Percentiles rank a stretch among this genome's conserved stretches.
Conservation (phyloP, 2,888 invertebrate genomes). For the Aleiodes alternator region DNA sequence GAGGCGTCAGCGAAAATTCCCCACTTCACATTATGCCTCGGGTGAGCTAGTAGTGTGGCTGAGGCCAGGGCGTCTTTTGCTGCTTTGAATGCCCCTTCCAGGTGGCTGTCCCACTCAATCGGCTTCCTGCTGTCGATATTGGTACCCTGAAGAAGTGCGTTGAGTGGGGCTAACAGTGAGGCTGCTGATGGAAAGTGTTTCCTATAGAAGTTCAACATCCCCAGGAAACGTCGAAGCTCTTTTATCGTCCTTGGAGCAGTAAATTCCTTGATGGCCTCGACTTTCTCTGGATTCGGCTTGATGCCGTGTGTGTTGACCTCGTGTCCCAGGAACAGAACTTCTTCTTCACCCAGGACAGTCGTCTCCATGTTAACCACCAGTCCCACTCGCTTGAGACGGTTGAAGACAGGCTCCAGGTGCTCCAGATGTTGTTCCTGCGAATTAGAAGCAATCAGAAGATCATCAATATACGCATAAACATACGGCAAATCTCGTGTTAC, state of each 20-base stretch:
- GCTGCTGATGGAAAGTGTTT: background rate
- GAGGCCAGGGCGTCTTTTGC: background rate
- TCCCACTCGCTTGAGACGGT: too few relatives aligned
- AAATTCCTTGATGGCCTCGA: background rate
- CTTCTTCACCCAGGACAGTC: background rate
- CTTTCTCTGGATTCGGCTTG: background rate
- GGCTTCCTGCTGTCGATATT: background rate
- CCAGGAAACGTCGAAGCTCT: background rate
- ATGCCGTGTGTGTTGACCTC: background rate
- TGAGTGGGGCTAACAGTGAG: background rate
- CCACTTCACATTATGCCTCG: constrained; percentile 11
- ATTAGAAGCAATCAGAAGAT: background rate
- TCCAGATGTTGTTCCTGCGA: background rate
- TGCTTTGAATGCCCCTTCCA: background rate
- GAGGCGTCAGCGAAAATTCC: constrained; percentile 19
- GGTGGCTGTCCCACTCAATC: background rate
- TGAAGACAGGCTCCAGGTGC: background rate
- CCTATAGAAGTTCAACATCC: constrained; percentile 1
- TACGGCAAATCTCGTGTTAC: constrained; percentile 12
- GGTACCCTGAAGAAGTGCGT: background rate
- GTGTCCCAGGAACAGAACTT: constrained; percentile 3
- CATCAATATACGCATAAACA: background rate
- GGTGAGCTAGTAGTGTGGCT: constrained; percentile 16
- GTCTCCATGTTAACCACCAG: too few relatives aligned
- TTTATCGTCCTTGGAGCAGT: background rate